Base-by-base conservation (phyloP, 1,140 invertebrate species). In the Chironomus striatipennis region DNA sequence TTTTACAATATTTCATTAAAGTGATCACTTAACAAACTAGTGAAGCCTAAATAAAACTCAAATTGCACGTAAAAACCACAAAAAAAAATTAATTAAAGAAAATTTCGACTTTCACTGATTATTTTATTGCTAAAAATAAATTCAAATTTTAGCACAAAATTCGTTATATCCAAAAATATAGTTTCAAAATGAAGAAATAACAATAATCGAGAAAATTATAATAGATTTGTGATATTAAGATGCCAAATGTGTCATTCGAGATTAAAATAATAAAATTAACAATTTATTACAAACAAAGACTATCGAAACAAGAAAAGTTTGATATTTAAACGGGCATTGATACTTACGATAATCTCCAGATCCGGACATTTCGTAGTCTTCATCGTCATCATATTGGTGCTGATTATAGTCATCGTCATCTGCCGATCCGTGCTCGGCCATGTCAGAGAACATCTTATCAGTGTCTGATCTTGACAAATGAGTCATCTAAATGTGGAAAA, bases 381-480 rank as follows among this genome's bases (percentile, higher is more conserved):
- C 47, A 17, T 67, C 18, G 21, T 81, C 81, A 47, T 82, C 80
- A 76, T 82, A 80, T 73, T 81, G 80, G 15, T 79, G 78, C 73
- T 82, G 24, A 34, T 34, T 1, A 34, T 34, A 34, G 1, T 34
- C 24, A 34, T 34, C 24, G 24, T 34, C 24, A 81, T 73, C 77
- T 77, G 15, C 78, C 57, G 77, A 77, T 21, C 76, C 75, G 6
- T 76, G 75, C 65, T 70, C 65, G 18, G 65, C 65, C 65, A 70
- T 70, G 20, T 70, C 65, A 2, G n/a, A 79, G 78, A 2, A 78
- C 81, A 7, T 79, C 81, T 21, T 81, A 80, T 10, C 79, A 79
- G 73, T 76, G 80, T n/a, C 81, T 47, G 47, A 76, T 81, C 81
- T 82, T 82, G 47, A 82, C 81, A 70, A 79, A 80, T 76, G 82